Conservation (phyloP, 2,888 invertebrate genomes). For the Xestia rhomboidea region DNA sequence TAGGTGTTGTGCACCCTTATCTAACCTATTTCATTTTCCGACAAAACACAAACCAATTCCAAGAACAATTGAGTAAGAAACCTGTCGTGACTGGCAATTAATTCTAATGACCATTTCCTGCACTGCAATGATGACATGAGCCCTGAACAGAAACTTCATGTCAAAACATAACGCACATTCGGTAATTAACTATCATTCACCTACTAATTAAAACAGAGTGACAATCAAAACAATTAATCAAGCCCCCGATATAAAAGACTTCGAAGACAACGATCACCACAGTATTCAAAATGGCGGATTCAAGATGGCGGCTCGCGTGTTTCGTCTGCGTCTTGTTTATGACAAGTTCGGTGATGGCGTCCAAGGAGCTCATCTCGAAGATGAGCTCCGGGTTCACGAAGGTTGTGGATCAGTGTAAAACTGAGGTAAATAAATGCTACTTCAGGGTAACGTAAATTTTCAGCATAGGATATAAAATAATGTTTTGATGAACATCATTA, state of each 20-base stretch:
- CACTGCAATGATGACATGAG: conserved; percentile 24
- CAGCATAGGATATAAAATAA: background rate
- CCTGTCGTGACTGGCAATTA: background rate
- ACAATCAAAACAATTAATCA: conserved; percentile 43
- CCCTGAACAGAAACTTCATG: conserved; percentile 21
- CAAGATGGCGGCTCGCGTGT: conserved; percentile 70
- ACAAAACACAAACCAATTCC: conserved; percentile 1
- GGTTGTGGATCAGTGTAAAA: conserved; percentile 79
- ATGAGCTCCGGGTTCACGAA: conserved; percentile 77
- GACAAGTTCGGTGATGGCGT: conserved; percentile 54
- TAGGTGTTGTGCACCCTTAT: background rate
- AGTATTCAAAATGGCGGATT: conserved; percentile 54
- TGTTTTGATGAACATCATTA: background rate
- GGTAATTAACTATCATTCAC: conserved; percentile 41
- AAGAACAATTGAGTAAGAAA: background rate
- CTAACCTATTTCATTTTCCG: conserved; percentile 14
- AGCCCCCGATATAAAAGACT: conserved; percentile 31
- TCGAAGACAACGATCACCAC: background rate
- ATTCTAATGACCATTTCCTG: conserved; percentile 34
- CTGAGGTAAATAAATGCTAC: conserved; percentile 74
- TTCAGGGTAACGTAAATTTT: background rate
- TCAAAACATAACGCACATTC: conserved; percentile 22
- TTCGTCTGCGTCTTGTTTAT: conserved; percentile 37
- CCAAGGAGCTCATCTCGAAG: conserved; percentile 81
- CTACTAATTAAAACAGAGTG: conserved; percentile 37